Conservation (phyloP, 2,888 invertebrate genomes). For the Conops quadrifasciatus region DNA sequence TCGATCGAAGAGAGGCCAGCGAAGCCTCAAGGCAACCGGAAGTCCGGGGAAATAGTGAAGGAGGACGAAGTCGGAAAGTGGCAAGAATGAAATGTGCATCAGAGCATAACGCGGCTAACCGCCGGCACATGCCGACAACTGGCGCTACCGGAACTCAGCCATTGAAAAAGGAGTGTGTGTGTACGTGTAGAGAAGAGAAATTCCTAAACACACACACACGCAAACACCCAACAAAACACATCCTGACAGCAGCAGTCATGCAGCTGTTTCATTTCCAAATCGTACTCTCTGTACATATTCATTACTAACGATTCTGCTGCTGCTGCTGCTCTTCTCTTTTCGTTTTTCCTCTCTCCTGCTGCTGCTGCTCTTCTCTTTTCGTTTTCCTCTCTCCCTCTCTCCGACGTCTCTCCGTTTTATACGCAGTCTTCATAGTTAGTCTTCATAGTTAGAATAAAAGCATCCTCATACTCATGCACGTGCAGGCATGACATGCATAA, state of each 20-base stretch:
- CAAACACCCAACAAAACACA: neutral
- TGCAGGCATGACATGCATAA: neutral
- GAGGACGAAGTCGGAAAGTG: neutral
- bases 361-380: neutral
- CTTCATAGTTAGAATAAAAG: no score
- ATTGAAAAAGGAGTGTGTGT: constrained; percentile 9
- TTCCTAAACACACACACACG: neutral
- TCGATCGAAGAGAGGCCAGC: neutral
- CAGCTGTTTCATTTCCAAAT: neutral
- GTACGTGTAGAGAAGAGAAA: no score
- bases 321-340: neutral
- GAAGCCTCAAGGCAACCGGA: no score
- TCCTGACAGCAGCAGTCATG: neutral
- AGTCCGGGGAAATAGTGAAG: neutral
- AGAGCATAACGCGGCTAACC: constrained; percentile 19
- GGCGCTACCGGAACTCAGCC: constrained; percentile 35
- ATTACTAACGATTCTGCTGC: neutral
- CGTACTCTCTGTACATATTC: neutral
- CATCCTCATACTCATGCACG: no score
- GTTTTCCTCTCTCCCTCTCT: neutral
- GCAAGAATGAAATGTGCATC: constrained; percentile 4
- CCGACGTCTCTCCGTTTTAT: neutral
- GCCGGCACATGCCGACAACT: constrained; percentile 19
- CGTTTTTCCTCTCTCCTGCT: neutral
- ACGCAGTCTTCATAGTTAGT: no score